Evolutionary conservation across 2,113 vertebrate species (phyloP).

Genomic region (Marmota flaviventris): DNA sequence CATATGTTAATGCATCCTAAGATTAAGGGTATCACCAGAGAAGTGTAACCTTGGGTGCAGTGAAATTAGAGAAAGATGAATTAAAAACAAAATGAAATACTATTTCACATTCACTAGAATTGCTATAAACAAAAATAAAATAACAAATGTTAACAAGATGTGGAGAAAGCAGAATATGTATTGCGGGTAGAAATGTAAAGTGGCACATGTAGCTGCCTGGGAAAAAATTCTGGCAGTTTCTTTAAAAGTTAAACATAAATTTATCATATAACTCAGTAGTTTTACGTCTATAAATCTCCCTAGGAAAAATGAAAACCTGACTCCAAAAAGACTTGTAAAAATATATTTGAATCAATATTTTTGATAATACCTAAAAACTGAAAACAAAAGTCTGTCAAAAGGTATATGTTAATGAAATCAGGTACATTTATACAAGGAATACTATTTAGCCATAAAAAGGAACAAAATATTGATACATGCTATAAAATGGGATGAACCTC

Average conservation of each 20-base stretch:
- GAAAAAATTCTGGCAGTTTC: conserved; percentile 17
- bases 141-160: not conserved
- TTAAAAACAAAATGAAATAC: not conserved
- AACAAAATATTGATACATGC: not conserved
- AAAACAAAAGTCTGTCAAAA: not conserved
- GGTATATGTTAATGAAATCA: not conserved
- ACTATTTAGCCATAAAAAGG: not conserved
- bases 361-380: not conserved
- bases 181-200: not conserved
- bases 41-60: not conserved
- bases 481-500: not conserved
- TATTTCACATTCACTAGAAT: not conserved
- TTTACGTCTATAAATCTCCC: not conserved
- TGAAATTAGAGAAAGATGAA: not conserved
- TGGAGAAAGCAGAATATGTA: not conserved
- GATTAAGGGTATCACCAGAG: not conserved
- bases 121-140: conserved; percentile 15
- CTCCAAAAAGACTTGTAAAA: not conserved
- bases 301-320: not conserved
- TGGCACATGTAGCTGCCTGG: not conserved
- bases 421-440: not conserved
- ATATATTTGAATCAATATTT: not conserved
- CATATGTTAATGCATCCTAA: not conserved
- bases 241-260: conserved; percentile 19
- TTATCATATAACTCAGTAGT: not conserved